These are phyloP conservation scores for Cyclophora punctaria DNA, from an alignment of 2,888 invertebrate genomes.

Conservation along the genomic window DNA sequence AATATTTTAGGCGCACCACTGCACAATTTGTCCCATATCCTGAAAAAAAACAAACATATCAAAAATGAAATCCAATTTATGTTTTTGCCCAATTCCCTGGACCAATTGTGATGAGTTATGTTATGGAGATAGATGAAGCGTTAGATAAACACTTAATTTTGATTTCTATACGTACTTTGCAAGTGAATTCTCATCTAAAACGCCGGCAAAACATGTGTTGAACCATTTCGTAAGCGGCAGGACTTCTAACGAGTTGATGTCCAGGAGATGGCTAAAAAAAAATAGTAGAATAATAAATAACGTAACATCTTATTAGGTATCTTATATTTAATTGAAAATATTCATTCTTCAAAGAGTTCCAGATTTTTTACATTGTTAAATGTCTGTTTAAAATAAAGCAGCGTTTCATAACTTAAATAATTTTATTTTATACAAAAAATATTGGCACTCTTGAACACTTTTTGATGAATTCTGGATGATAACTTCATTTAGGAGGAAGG, in stretches of 20 bases:
- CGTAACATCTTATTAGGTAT: not conserved
- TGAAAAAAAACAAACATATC: conserved; percentile 43
- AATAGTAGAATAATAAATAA: conserved; percentile 5
- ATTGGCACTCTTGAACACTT: too few relatives aligned
- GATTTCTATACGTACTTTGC: conserved; percentile 75
- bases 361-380: too few relatives aligned
- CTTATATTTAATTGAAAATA: too few relatives aligned
- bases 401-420: too few relatives aligned
- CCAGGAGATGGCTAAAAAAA: conserved; percentile 77
- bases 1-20: conserved; percentile 90
- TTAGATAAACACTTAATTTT: not conserved
- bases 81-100: not conserved
- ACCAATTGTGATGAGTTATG: not conserved
- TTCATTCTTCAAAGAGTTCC: too few relatives aligned
- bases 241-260: conserved; percentile 76
- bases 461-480: too few relatives aligned
- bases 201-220: conserved; percentile 86
- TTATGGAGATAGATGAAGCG: not conserved
- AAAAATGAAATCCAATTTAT: not conserved
- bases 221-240: conserved; percentile 87
- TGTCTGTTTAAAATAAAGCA: too few relatives aligned
- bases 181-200: conserved; percentile 85
- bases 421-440: too few relatives aligned
- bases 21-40: conserved; percentile 92
- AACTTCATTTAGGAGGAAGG: too few relatives aligned